Evolutionary conservation across 2,113 vertebrate genomes (phyloP), one percentile per base, ranked within the genome.

Genomic region (Hiodon tergisus): DNA sequence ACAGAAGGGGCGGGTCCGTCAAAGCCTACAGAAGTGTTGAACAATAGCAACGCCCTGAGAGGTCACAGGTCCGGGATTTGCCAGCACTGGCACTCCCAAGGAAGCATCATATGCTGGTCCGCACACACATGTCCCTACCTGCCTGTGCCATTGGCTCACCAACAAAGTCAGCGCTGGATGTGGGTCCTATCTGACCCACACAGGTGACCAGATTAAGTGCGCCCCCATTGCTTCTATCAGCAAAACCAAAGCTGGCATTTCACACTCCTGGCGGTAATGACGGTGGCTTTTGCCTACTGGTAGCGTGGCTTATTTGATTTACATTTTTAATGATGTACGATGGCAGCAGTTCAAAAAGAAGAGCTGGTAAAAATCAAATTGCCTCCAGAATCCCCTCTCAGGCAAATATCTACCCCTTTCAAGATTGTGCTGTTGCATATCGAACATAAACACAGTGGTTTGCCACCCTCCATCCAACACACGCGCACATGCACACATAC

Each of bases 241-340:
- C 59, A 50, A 67, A 71, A 66, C 69, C 50, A 71, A 77, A 62
- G 52, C 69, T 76, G 74, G 67, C 66, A 62, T 69, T 76, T 69
- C 66, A 50, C 5, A 68, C 50, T 60, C 61, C 57, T 77, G 75
- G 75, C 69, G 72, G 53, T 71, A 66, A 71, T 54, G 46, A 74
- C 62, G 48, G 61, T 58, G 75, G 69, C 82, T 79, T 80, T 79
- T 81, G 81, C 82, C 77, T 78, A 79, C 81, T 81, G 71, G 77
- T 77, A 77, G 76, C 73, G 0, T 31, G 51, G 46, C 68, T 78
- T 75, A 75, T 79, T 80, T 51, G 61, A 69, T 61, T 67, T 72
- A 58, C 78, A 72, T 80, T 78, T 75, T 80, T 82, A 80, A 82
- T 80, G 78, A 76, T 58, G 69, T 69, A 46, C 48, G 16, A 60